Evolutionary conservation across 1,140 invertebrate species (phyloP), one percentile per base, ranked within the genome.

Genomic region (Papilio polytes): DNA sequence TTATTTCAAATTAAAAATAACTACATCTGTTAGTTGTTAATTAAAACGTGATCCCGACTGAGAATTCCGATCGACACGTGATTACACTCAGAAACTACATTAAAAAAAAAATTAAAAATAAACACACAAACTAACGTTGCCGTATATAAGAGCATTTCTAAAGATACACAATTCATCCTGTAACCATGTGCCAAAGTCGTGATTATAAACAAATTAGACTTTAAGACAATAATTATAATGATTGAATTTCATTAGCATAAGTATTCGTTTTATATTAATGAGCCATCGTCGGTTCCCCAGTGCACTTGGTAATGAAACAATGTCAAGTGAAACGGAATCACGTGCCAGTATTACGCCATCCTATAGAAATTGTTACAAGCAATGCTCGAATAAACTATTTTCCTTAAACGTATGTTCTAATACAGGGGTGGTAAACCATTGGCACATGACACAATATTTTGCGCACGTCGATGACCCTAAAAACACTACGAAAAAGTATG

Each of bases 221-320:
- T 46, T 76, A 76, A 48, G 13, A 0, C 74, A 10, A 48, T 76
- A 31, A 76, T 22, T 15, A 76, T 76, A 76, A 51, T 46, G 22
- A 76, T 46, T 51, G 53, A 46, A 51, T 76, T 51, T 13, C 22
- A 76, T 26, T 51, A 76, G 15, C 22, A 15, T 51, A 3, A 15
- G 44, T 48, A 20, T 48, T 20, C 4, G 41, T 51, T 48, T 18
- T 41, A 46, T 74, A 74, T 36, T 74, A 46, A 74, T 74, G 72
- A 74, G 72, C 72, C 46, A 18, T 74, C 18, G 18, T 20, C 36
- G 44, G 70, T 44, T 22, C 36, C 73, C 73, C 73, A 41, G 22
- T 76, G 74, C 20, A 76, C 74, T 76, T 48, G 74, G 22, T 51
- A 76, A 48, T 76, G 74, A 26, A 48, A 76, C 74, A 74, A 74